phyloP scores from a whole-genome alignment of 1,140 invertebrate genomes.

The Agrypnia vestita region DNA sequence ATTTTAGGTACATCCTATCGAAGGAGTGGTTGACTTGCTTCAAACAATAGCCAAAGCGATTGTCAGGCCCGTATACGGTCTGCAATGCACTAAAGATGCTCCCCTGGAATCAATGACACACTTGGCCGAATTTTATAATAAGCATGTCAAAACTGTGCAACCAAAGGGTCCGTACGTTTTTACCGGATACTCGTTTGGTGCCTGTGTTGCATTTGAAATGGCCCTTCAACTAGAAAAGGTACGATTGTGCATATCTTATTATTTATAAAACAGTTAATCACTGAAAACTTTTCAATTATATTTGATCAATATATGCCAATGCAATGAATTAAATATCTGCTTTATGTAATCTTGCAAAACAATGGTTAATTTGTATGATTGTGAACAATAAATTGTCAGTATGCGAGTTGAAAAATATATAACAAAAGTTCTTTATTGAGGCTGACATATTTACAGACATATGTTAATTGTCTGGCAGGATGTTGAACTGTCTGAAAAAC shows the following conservation, averaged over 20 bases:
- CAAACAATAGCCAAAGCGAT: constrained; percentile 81
- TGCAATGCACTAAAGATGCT: constrained; percentile 88
- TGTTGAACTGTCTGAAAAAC: no score
- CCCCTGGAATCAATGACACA: constrained; percentile 82
- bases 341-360: no score
- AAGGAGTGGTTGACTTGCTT: constrained; percentile 86
- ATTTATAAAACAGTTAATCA: no score
- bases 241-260: neutral
- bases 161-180: constrained; percentile 88
- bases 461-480: no score
- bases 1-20: constrained; percentile 93
- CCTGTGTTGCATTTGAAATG: constrained; percentile 95
- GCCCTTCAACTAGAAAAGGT: constrained; percentile 84
- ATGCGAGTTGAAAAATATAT: no score
- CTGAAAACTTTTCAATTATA: no score
- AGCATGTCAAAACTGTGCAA: constrained; percentile 85
- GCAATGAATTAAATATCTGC: no score
- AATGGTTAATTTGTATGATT: no score
- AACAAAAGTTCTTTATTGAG: no score
- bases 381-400: no score
- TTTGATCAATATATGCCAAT: no score
- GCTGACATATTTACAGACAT: no score
- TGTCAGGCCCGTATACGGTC: constrained; percentile 86
- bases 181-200: constrained; percentile 95
- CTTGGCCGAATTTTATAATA: constrained; percentile 87